Conservation (phyloP, 1,140 invertebrate genomes). For the Tenebrio molitor region DNA sequence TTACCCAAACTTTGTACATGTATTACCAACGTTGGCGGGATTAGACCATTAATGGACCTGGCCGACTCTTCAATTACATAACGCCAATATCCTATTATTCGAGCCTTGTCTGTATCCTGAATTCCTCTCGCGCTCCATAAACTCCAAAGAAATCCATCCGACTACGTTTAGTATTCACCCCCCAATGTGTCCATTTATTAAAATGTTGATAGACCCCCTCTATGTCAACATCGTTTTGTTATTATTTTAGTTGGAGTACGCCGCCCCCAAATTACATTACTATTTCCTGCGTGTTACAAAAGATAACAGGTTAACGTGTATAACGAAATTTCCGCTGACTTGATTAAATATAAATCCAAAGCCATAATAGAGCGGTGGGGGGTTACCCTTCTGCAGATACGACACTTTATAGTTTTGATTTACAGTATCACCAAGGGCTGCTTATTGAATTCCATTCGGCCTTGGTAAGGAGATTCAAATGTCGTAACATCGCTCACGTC, state of each 20-base stretch:
- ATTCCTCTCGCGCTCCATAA: background rate
- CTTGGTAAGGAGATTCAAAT: background rate
- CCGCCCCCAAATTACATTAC: slow-evolving; percentile 20
- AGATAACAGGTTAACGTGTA: slow-evolving; percentile 16
- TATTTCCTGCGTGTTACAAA: slow-evolving; percentile 17
- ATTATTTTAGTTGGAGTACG: slow-evolving; percentile 16
- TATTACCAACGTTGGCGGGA: too few species aligned
- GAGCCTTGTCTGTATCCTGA: background rate
- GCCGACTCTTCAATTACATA: too few species aligned
- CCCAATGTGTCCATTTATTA: background rate
- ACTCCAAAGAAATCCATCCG: background rate
- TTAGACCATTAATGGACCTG: too few species aligned
- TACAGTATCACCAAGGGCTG: background rate
- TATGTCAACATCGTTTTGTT: slow-evolving; percentile 16
- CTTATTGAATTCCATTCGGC: background rate
- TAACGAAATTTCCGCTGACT: slow-evolving; percentile 28
- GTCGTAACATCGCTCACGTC: background rate
- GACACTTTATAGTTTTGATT: slow-evolving; percentile 19
- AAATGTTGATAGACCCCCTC: background rate
- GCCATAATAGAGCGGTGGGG: slow-evolving; percentile 5
- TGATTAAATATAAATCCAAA: slow-evolving; percentile 31
- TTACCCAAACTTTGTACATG: too few species aligned
- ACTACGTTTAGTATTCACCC: slow-evolving; percentile 10
- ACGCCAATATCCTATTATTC: background rate
- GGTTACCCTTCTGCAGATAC: slow-evolving; percentile 16